Conservation (phyloP, 2,797 vertebrate genomes). For the Vipera ursinii region DNA sequence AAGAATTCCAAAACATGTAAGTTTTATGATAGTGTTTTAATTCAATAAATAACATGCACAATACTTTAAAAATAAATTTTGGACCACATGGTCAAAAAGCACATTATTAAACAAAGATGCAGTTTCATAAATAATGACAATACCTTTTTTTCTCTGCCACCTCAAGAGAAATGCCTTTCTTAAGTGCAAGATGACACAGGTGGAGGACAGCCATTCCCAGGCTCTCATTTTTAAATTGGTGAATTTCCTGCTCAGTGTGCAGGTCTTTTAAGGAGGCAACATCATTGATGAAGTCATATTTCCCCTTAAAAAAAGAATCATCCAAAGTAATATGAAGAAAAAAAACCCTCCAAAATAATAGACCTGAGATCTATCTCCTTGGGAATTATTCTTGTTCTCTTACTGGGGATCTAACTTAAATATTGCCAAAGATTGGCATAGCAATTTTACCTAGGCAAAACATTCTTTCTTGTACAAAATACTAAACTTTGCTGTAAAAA, state of each 20-base stretch:
- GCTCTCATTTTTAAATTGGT: slow-evolving; percentile 87
- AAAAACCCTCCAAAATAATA: not conserved
- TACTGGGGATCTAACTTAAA: not conserved
- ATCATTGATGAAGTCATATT: slow-evolving; percentile 88
- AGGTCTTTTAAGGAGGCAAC: slow-evolving; percentile 74
- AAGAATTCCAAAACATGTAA: not conserved
- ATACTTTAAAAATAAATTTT: not conserved
- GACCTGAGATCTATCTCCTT: not conserved
- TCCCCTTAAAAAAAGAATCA: slow-evolving; percentile 72
- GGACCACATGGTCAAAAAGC: not conserved
- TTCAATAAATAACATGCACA: not conserved
- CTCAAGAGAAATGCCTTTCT: slow-evolving; percentile 72
- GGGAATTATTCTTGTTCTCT: not conserved
- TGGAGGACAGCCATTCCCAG: slow-evolving; percentile 93
- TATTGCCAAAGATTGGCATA: not conserved
- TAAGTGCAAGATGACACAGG: slow-evolving; percentile 81
- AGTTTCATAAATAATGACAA: not conserved
- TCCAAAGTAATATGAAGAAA: not conserved
- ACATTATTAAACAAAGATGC: not conserved
- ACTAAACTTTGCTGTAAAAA: not conserved
- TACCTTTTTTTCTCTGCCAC: slow-evolving; percentile 83
- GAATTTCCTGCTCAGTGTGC: slow-evolving; percentile 73
- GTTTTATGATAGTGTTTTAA: not conserved
- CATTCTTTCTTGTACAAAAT: not conserved
- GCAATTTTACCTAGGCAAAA: not conserved